Conservation (phyloP, 2,113 vertebrate species). For the Halichoerus grypus region DNA sequence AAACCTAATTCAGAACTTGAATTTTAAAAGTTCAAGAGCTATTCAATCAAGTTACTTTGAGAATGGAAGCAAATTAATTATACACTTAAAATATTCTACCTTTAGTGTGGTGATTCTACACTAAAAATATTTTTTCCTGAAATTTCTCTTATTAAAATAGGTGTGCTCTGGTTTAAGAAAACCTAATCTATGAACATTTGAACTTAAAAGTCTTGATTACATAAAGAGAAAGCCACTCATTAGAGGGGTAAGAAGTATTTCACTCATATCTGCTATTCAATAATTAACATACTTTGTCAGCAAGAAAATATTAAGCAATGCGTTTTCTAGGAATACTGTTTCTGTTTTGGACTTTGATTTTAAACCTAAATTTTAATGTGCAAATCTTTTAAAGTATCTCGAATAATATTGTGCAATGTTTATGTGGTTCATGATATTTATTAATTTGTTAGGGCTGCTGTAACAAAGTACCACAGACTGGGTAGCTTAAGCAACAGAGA, state of each 20-base stretch:
- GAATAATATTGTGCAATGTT: background rate
- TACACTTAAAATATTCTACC: background rate
- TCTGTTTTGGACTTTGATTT: background rate
- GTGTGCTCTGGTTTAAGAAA: background rate
- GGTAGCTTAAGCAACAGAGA: background rate
- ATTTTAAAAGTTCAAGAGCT: conserved; percentile 33
- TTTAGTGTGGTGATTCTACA: background rate
- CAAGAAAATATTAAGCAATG: background rate
- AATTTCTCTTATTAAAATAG: background rate
- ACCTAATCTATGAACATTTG: background rate
- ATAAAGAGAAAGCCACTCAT: background rate
- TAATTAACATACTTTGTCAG: background rate
- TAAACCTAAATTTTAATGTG: background rate
- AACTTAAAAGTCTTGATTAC: conserved; percentile 16
- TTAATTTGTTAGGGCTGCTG: background rate
- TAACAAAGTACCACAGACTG: background rate
- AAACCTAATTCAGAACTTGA: conserved; percentile 17
- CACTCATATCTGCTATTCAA: background rate
- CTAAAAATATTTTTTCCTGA: background rate
- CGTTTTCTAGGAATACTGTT: background rate
- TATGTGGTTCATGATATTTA: background rate
- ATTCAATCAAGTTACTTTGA: background rate
- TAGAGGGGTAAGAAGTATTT: background rate
- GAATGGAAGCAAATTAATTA: background rate
- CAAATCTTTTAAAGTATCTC: conserved; percentile 23